These are phyloP conservation scores for Passer domesticus DNA, from an alignment of 2,113 vertebrate genomes.

Conservation along the genomic window DNA sequence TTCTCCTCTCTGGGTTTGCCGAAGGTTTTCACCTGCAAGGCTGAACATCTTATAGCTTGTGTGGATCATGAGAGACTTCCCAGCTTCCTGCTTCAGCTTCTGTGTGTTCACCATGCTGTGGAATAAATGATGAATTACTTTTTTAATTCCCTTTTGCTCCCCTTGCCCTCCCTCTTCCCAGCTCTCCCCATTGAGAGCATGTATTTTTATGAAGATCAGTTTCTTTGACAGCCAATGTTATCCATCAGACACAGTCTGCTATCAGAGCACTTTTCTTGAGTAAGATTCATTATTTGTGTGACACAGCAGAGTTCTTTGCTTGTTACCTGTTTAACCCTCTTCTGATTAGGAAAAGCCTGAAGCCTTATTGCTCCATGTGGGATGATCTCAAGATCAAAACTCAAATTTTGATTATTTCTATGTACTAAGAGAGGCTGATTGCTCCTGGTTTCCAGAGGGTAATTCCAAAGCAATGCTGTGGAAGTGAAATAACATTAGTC, in stretches of 20 bases:
- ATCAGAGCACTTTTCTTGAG: background rate
- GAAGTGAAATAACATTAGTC: background rate
- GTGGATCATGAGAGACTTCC: background rate
- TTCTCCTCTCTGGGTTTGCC: background rate
- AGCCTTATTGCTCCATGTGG: background rate
- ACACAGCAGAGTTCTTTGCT: background rate
- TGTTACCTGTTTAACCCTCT: background rate
- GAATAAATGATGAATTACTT: background rate
- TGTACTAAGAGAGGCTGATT: background rate
- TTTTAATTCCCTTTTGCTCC: background rate
- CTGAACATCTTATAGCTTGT: background rate
- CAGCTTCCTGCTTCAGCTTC: background rate
- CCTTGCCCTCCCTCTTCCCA: background rate
- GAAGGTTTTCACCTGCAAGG: background rate
- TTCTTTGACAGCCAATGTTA: background rate
- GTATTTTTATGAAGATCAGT: background rate
- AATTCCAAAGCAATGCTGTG: background rate
- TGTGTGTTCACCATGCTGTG: rapidly evolving
- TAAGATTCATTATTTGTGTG: background rate
- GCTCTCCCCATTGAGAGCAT: background rate
- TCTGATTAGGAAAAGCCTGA: background rate
- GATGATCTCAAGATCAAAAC: background rate
- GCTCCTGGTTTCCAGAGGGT: background rate
- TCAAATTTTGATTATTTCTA: background rate
- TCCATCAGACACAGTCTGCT: background rate